A percentile compares a stretch with the other conserved stretches of the same genome.
Evolutionary conservation across 2,888 invertebrate genomes (phyloP).

Genomic region (Lepidocyrtoides sp.): DNA sequence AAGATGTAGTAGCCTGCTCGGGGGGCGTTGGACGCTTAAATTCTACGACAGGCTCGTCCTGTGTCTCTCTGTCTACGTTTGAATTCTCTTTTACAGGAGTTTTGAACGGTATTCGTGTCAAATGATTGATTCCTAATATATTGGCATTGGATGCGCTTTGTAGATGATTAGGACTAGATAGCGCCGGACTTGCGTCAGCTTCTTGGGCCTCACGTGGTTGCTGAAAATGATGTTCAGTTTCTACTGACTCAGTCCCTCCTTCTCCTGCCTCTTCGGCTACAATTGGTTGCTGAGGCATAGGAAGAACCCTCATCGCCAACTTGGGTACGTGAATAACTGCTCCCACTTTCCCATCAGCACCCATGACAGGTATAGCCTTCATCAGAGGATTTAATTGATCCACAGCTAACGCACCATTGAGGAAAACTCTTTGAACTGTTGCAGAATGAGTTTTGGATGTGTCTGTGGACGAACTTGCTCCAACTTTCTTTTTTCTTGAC

Average conservation of each 20-base stretch:
- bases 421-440: conserved; percentile 45
- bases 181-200: background rate
- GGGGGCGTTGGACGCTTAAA: background rate
- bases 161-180: background rate
- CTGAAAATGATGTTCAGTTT: background rate
- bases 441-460: background rate
- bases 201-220: conserved; percentile 1
- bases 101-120: conserved; percentile 12
- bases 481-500: background rate
- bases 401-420: conserved; percentile 10
- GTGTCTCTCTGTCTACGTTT: background rate
- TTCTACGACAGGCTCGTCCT: background rate
- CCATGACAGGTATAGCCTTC: conserved; percentile 60
- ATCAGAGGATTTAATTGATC: conserved; percentile 57
- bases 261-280: conserved; percentile 4
- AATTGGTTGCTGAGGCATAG: background rate
- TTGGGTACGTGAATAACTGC: conserved; percentile 76
- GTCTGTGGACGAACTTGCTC: background rate
- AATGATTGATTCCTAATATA: conserved; percentile 36
- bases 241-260: background rate
- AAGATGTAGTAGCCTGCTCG: background rate
- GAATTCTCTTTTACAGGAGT: conserved; percentile 6
- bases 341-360: conserved; percentile 67
- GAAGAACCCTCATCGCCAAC: conserved; percentile 44
- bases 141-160: background rate